Conservation (phyloP, 2,113 vertebrate genomes). For the Pandion haliaetus region DNA sequence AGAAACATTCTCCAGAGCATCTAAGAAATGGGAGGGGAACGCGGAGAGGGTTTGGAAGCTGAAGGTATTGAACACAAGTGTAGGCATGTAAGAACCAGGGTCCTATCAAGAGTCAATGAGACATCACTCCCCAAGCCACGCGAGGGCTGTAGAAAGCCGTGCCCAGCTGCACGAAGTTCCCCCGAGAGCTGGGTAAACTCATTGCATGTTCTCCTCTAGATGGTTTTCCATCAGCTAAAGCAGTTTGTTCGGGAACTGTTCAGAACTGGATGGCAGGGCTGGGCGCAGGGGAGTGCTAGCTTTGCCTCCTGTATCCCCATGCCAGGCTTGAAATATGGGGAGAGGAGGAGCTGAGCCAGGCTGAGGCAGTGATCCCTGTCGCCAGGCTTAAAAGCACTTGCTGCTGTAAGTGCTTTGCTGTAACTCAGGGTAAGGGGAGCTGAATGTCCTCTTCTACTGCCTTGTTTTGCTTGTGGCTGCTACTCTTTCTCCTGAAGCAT, state of each 20-base stretch:
- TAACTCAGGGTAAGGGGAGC: not conserved
- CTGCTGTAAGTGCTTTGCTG: not conserved
- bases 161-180: not conserved
- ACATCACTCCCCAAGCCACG: not conserved
- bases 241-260: not conserved
- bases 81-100: not conserved
- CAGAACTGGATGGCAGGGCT: not conserved
- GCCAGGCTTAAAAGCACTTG: not conserved
- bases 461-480: not conserved
- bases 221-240: not conserved
- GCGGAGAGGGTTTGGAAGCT: not conserved
- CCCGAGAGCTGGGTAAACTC: not conserved
- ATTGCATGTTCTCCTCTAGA: fast-evolving
- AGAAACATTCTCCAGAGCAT: not conserved
- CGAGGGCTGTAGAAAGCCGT: not conserved
- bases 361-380: not conserved
- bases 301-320: not conserved
- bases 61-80: fast-evolving
- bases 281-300: not conserved
- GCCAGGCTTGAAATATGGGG: not conserved
- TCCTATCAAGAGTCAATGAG: constrained; percentile 14
- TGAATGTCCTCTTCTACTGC: not conserved
- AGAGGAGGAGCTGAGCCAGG: not conserved
- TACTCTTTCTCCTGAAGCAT: not conserved
- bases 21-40: not conserved